These are phyloP conservation scores for Rachycentron canadum DNA, from an alignment of 2,797 vertebrate genomes.

Conservation along the genomic window DNA sequence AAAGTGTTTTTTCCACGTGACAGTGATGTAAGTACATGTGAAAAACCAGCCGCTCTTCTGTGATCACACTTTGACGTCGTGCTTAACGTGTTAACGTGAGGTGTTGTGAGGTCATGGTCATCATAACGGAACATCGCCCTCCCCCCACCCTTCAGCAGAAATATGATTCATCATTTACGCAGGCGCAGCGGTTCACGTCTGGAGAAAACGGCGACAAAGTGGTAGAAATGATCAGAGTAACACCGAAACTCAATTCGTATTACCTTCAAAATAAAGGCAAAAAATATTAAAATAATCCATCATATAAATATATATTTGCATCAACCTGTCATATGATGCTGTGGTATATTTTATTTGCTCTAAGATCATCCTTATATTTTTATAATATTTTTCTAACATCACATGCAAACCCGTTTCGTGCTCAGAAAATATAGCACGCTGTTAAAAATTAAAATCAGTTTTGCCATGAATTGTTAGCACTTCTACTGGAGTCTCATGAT, in stretches of 20 bases:
- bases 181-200: slow-evolving; percentile 64
- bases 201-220: slow-evolving; percentile 2
- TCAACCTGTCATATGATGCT: no score
- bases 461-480: no score
- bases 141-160: slow-evolving; percentile 28
- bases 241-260: not conserved
- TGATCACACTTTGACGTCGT: not conserved
- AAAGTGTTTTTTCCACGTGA: no score
- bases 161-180: slow-evolving; percentile 67
- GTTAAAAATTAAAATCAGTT: no score
- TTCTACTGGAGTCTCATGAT: no score
- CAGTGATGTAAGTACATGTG: not conserved
- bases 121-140: slow-evolving; percentile 52
- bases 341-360: rapidly evolving
- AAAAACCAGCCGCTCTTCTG: no score
- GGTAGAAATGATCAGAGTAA: not conserved
- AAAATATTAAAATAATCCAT: no score
- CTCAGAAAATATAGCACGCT: no score
- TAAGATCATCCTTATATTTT: rapidly evolving
- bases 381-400: not conserved
- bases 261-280: slow-evolving; percentile 44
- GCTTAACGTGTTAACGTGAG: no score
- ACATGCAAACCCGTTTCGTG: not conserved
- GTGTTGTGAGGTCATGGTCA: slow-evolving; percentile 9
- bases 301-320: rapidly evolving